A percentile compares a stretch with the other conserved stretches of the same genome.
Evolutionary conservation across 2,797 vertebrate species (phyloP).

Genomic region (Limosa lapponica): DNA sequence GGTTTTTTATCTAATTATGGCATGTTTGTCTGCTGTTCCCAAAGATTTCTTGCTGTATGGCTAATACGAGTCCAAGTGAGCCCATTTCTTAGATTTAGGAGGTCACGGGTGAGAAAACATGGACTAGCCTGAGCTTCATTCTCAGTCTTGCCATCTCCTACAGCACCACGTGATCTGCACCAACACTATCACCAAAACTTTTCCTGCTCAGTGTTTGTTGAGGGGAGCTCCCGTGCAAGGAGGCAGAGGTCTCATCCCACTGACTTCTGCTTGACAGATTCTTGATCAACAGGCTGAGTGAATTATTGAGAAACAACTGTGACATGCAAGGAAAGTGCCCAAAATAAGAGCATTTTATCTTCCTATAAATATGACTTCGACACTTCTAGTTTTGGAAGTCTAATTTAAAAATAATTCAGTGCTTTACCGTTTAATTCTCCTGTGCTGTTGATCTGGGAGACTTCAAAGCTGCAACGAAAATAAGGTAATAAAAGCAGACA

Average conservation of each 20-base stretch:
- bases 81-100: not conserved
- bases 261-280: not conserved
- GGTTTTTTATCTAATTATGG: not conserved
- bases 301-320: conserved; percentile 5
- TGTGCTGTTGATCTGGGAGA: conserved; percentile 41
- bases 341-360: not conserved
- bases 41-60: not conserved
- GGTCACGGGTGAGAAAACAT: not conserved
- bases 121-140: not conserved
- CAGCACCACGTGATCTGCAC: not conserved
- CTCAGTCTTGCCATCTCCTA: not conserved
- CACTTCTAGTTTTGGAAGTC: conserved; percentile 23
- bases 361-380: conserved; percentile 10
- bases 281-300: not conserved
- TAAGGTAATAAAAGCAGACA: conserved; percentile 71
- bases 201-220: not conserved
- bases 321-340: not conserved
- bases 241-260: not conserved
- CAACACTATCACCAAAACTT: not conserved
- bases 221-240: not conserved
- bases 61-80: not conserved
- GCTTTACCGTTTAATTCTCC: conserved; percentile 57
- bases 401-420: conserved; percentile 59
- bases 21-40: not conserved
- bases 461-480: conserved; percentile 66